These are phyloP conservation scores for Alethe diademata DNA, from an alignment of 2,113 vertebrate genomes.

Conservation along the genomic window DNA sequence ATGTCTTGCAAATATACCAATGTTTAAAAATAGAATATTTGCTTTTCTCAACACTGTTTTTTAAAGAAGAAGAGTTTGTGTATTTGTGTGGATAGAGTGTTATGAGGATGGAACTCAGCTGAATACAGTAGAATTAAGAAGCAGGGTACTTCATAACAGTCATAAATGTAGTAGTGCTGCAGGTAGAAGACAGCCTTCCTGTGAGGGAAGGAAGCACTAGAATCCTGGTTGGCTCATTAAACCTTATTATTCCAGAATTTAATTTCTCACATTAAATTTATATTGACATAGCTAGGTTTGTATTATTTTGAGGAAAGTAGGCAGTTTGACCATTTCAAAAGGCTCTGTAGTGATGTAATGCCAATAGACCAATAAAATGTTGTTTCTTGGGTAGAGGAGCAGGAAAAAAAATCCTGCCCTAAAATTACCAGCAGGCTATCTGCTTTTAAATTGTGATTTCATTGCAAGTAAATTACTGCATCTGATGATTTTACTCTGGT, in stretches of 20 bases:
- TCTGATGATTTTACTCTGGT: neutral
- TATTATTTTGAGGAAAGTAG: neutral
- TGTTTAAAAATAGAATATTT: neutral
- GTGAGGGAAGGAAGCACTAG: neutral
- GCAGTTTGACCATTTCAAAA: neutral
- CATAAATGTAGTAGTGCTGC: neutral
- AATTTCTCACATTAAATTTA: neutral
- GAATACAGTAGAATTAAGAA: neutral
- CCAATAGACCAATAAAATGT: neutral
- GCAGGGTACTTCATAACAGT: neutral
- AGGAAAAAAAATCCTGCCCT: neutral
- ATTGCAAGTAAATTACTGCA: neutral
- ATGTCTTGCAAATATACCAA: neutral
- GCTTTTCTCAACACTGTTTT: neutral
- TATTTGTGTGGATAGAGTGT: neutral
- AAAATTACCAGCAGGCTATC: neutral
- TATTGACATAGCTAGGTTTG: neutral
- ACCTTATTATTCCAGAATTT: neutral
- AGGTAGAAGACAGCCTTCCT: neutral
- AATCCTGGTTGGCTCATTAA: neutral
- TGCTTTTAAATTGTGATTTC: neutral
- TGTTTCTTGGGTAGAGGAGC: neutral
- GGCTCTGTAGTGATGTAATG: neutral
- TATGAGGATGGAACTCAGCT: neutral
- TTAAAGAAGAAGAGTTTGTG: neutral